Evolutionary conservation across 2,113 vertebrate genomes (phyloP).

Genomic region (Ibidorhyncha struthersii): DNA sequence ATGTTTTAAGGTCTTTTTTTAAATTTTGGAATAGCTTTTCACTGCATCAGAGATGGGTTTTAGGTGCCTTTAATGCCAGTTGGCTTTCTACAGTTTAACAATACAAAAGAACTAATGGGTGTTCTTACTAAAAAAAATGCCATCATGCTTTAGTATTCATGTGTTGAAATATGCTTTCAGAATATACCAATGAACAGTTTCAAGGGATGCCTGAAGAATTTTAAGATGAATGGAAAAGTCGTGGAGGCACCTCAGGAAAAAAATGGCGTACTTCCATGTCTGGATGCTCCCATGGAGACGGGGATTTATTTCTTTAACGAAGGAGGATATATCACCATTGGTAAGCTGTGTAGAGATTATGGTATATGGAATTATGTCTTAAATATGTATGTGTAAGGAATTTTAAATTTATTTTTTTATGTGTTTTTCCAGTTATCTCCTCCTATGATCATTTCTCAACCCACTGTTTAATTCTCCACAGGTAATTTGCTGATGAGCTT

Average conservation of each 20-base stretch:
- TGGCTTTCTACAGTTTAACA: neutral
- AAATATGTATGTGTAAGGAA: neutral
- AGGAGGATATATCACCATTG: conserved; percentile 81
- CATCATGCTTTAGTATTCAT: neutral
- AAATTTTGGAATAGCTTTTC: neutral
- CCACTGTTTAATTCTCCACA: conserved; percentile 24
- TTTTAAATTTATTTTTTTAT: neutral
- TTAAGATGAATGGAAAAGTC: conserved; percentile 80
- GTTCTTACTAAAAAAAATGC: neutral
- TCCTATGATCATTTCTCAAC: neutral
- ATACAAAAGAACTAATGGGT: neutral
- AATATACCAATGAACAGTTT: conserved; percentile 82
- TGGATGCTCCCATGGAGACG: conserved; percentile 76
- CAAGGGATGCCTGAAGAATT: conserved; percentile 88
- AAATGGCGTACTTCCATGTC: conserved; percentile 81
- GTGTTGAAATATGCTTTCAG: conserved; percentile 73
- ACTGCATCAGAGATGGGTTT: neutral
- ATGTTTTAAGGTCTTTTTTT: neutral
- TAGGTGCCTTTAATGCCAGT: neutral
- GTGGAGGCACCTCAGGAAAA: conserved; percentile 75
- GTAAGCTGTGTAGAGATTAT: conserved; percentile 70
- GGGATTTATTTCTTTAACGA: conserved; percentile 89
- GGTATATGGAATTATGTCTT: neutral
- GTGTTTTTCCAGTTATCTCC: neutral
- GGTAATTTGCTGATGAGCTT: conserved; percentile 79